A percentile compares a stretch with the other conserved stretches of the same genome.
These are phyloP conservation scores for Callionymus lyra DNA, from an alignment of 2,113 vertebrate genomes.

Conservation along the genomic window DNA sequence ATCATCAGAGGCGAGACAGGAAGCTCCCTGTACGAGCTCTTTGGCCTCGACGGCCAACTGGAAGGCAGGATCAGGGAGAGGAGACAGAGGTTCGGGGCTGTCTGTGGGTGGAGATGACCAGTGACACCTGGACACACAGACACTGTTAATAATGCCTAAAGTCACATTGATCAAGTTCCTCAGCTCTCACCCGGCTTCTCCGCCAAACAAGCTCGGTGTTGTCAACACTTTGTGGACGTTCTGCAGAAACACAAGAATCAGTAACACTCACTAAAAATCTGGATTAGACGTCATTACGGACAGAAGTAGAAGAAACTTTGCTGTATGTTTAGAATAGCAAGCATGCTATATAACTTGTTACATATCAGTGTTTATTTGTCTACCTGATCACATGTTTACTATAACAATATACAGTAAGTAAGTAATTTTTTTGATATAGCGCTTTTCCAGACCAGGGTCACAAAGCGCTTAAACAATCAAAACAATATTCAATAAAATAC, in stretches of 20 bases:
- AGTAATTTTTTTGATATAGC: too few relatives aligned
- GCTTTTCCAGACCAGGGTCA: too few relatives aligned
- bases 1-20: conserved; percentile 32
- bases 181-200: conserved; percentile 66
- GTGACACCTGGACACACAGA: conserved; percentile 27
- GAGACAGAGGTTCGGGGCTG: conserved; percentile 40
- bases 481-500: too few relatives aligned
- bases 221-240: conserved; percentile 81
- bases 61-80: conserved; percentile 46
- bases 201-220: conserved; percentile 48
- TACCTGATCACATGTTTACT: background rate
- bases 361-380: background rate
- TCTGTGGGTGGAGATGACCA: conserved; percentile 32
- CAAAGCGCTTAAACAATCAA: too few relatives aligned
- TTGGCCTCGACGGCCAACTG: conserved; percentile 65
- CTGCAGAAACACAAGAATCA: conserved; percentile 40
- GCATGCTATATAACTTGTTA: background rate
- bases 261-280: too few relatives aligned
- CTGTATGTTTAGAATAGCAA: background rate
- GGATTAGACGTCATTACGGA: too few relatives aligned
- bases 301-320: conserved; percentile 4
- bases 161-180: too few relatives aligned
- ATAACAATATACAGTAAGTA: background rate
- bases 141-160: background rate
- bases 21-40: conserved; percentile 56